These are phyloP conservation scores for Coracopsis vasa DNA, from an alignment of 2,113 vertebrate genomes.

Conservation along the genomic window DNA sequence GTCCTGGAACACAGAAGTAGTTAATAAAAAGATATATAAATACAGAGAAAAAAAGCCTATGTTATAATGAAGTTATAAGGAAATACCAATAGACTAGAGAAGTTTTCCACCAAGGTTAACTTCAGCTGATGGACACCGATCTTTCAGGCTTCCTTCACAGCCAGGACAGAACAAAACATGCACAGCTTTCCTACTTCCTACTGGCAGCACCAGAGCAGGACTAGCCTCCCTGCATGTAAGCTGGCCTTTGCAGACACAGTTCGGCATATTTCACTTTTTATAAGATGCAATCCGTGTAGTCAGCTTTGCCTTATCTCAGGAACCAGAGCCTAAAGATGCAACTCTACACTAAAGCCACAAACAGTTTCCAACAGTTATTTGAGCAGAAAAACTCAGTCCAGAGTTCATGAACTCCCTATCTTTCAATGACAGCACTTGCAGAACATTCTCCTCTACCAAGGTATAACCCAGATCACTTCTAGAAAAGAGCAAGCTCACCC, in stretches of 20 bases:
- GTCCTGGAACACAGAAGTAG: neutral
- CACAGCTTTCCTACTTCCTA: neutral
- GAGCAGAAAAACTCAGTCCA: neutral
- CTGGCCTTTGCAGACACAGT: neutral
- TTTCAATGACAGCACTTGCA: neutral
- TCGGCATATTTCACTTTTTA: neutral
- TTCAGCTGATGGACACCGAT: neutral
- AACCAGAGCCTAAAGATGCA: neutral
- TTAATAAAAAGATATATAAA: neutral
- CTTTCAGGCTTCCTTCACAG: neutral
- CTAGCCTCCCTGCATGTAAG: neutral
- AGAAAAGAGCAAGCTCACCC: neutral
- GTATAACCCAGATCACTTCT: neutral
- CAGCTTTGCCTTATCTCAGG: neutral
- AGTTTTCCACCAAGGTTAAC: neutral
- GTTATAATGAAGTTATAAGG: neutral
- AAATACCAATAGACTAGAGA: neutral
- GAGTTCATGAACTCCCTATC: neutral
- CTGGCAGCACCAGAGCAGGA: accelerated
- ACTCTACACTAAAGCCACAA: neutral
- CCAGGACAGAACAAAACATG: neutral
- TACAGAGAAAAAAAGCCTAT: neutral
- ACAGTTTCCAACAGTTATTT: neutral
- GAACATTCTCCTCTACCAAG: neutral
- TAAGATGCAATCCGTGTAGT: neutral